phyloP scores from a whole-genome alignment of 2,797 vertebrate genomes.

The Hozukius guyotensis region DNA sequence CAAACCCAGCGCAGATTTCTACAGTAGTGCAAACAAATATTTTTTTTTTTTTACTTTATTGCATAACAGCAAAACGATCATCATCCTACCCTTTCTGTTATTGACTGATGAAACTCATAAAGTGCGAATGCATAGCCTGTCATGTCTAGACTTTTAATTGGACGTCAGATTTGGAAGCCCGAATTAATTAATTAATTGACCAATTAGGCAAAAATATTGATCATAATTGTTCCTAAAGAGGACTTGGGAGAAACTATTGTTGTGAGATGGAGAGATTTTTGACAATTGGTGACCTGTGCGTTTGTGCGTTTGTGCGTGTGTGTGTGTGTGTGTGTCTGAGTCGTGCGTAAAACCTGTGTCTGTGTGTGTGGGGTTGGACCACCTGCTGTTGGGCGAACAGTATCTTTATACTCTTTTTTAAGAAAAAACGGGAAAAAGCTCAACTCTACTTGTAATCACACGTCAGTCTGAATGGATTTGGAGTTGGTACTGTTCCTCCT shows the following conservation, averaged over 20 bases:
- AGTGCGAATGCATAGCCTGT: slow-evolving; percentile 85
- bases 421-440: slow-evolving; percentile 8
- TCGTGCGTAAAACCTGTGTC: slow-evolving; percentile 60
- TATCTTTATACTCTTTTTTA: slow-evolving; percentile 53
- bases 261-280: slow-evolving; percentile 43
- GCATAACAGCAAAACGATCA: slow-evolving; percentile 82
- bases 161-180: slow-evolving; percentile 56
- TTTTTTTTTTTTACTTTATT: slow-evolving; percentile 76
- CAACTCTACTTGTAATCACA: slow-evolving; percentile 84
- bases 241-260: slow-evolving; percentile 42
- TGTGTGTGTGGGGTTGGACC: slow-evolving; percentile 13
- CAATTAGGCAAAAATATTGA: slow-evolving; percentile 16
- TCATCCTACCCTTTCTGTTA: slow-evolving; percentile 64
- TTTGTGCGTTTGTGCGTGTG: slow-evolving; percentile 5
- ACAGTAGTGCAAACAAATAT: slow-evolving; percentile 85
- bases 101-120: slow-evolving; percentile 84
- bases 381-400: slow-evolving; percentile 70
- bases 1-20: slow-evolving; percentile 63
- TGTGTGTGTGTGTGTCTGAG: slow-evolving; percentile 4
- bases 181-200: not conserved
- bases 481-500: slow-evolving; percentile 94
- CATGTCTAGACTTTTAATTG: slow-evolving; percentile 51
- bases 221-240: slow-evolving; percentile 33
- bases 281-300: slow-evolving; percentile 26
- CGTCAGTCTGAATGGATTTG: slow-evolving; percentile 97